Conservation (phyloP, 2,797 vertebrate genomes). For the Lerista edwardsae region DNA sequence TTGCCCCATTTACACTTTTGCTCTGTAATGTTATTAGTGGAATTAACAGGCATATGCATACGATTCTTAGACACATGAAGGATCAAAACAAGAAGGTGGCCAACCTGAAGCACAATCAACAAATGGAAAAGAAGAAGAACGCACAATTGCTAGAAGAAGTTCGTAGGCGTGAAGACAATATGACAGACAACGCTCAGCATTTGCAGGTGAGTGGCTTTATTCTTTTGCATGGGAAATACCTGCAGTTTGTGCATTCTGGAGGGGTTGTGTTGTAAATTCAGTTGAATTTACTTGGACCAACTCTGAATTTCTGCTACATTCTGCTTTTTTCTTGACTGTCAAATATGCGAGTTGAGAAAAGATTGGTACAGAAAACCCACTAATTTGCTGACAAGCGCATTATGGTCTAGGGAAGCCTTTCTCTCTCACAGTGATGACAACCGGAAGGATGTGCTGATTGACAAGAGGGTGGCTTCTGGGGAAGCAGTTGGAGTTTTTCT, state of each 20-base stretch:
- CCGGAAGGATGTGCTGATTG: too few species aligned
- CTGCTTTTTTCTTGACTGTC: background rate
- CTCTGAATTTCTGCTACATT: too few species aligned
- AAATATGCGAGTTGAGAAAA: background rate
- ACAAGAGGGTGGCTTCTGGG: too few species aligned
- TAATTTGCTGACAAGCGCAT: background rate
- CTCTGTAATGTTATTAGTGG: background rate
- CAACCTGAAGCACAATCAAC: conserved; percentile 93
- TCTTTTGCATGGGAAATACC: background rate
- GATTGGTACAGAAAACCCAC: background rate
- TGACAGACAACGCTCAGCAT: conserved; percentile 89
- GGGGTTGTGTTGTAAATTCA: background rate
- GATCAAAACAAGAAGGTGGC: conserved; percentile 93
- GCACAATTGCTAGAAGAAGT: conserved; percentile 86
- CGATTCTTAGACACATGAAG: conserved; percentile 90
- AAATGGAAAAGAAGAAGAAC: conserved; percentile 93
- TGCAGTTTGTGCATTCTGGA: background rate
- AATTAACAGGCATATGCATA: conserved; percentile 50
- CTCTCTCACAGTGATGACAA: background rate
- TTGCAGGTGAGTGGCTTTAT: conserved; percentile 82
- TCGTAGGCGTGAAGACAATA: conserved; percentile 88
- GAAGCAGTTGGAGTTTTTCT: too few species aligned
- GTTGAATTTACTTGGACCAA: too few species aligned
- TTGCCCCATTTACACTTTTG: conserved; percentile 18
- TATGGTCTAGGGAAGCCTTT: background rate